Conservation (phyloP, 2,113 vertebrate species). For the Ptilonorhynchus violaceus region DNA sequence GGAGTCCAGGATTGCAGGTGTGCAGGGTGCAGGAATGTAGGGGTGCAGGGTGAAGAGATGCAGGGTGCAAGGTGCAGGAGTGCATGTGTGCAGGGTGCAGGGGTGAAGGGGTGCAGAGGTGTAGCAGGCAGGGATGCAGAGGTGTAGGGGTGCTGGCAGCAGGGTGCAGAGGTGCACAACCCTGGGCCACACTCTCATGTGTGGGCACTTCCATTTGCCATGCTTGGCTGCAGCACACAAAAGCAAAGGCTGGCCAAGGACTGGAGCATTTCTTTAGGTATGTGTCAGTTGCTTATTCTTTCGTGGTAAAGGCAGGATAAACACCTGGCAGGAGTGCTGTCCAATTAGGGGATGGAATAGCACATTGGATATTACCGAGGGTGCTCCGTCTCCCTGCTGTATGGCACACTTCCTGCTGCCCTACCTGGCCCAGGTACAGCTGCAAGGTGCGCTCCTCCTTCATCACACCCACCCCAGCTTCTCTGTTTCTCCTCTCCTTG, state of each 20-base stretch:
- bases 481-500: background rate
- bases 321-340: background rate
- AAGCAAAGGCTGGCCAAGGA: background rate
- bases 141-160: background rate
- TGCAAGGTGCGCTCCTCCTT: background rate
- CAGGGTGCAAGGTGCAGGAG: no score
- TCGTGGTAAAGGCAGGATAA: background rate
- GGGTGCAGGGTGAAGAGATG: no score
- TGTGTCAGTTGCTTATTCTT: background rate
- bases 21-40: background rate
- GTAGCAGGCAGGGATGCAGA: background rate
- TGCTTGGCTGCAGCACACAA: background rate
- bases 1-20: background rate
- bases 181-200: background rate
- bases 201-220: rapidly evolving
- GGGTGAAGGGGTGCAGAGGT: background rate
- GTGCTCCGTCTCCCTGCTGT: background rate
- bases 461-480: background rate
- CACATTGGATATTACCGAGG: background rate
- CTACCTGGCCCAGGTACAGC: background rate
- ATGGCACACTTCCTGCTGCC: background rate
- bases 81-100: background rate
- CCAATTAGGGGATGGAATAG: background rate
- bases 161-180: rapidly evolving
- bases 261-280: background rate